phyloP scores from a whole-genome alignment of 1,140 invertebrate species.

The Zaprionus africanus region DNA sequence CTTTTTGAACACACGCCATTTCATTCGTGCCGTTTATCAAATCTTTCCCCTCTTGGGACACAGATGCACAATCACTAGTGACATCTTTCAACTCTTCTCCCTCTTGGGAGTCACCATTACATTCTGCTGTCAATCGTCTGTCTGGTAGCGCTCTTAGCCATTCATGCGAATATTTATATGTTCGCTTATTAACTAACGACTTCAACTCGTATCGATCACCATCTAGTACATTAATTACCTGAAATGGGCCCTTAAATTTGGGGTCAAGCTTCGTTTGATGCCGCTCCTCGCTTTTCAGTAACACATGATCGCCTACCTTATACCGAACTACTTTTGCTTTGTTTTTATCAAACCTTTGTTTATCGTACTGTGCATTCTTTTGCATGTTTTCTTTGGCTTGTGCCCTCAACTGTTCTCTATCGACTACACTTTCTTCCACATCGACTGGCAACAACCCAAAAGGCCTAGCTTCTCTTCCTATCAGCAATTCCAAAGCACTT shows the following conservation, averaged over 20 bases:
- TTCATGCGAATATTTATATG: too few species aligned
- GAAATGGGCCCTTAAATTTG: constrained; percentile 1
- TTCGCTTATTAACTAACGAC: too few species aligned
- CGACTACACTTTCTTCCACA: background rate
- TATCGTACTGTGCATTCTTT: background rate
- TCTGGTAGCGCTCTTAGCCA: too few species aligned
- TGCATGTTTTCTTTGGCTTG: background rate
- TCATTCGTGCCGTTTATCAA: background rate
- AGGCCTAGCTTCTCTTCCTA: background rate
- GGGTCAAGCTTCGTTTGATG: background rate
- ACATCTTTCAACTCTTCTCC: too few species aligned
- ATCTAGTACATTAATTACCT: background rate
- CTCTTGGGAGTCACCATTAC: too few species aligned
- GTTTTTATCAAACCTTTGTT: background rate
- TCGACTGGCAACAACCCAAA: background rate
- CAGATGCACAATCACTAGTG: too few species aligned
- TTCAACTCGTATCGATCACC: too few species aligned
- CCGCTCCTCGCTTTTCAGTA: too few species aligned
- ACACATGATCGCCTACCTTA: too few species aligned
- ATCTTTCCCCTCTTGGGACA: background rate
- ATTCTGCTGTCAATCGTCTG: too few species aligned
- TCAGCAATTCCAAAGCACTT: background rate
- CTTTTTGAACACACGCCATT: background rate
- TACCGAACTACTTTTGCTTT: background rate
- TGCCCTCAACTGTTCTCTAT: too few species aligned